Conservation (phyloP, 2,113 vertebrate species). For the Kryptolebias marmoratus region DNA sequence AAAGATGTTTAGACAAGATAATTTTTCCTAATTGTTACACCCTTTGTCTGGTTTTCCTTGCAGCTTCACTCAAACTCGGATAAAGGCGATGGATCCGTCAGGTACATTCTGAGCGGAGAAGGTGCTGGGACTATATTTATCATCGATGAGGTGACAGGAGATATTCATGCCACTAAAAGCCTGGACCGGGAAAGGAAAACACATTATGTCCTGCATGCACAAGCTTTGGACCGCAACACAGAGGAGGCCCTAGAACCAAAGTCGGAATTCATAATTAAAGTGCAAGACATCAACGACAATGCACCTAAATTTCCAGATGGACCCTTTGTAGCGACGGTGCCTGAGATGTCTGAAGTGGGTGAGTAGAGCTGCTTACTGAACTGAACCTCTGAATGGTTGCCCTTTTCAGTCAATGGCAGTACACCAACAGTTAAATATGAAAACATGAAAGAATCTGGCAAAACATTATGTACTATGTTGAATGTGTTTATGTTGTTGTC, state of each 20-base stretch:
- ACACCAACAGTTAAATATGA: neutral
- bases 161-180: slow-evolving; percentile 96
- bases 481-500: slow-evolving; percentile 21
- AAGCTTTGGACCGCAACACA: slow-evolving; percentile 92
- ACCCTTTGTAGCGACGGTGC: slow-evolving; percentile 91
- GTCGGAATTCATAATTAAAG: slow-evolving; percentile 99
- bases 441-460: slow-evolving; percentile 5
- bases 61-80: slow-evolving; percentile 99
- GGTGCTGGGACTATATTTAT: slow-evolving; percentile 95
- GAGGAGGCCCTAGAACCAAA: slow-evolving; percentile 94
- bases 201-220: slow-evolving; percentile 96
- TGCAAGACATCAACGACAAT: slow-evolving; percentile 98
- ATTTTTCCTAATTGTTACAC: slow-evolving; percentile 21
- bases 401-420: slow-evolving; percentile 1
- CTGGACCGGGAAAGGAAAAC: slow-evolving; percentile 94
- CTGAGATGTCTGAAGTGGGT: slow-evolving; percentile 99
- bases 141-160: slow-evolving; percentile 95
- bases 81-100: slow-evolving; percentile 96
- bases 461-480: slow-evolving; percentile 10
- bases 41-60: slow-evolving; percentile 44
- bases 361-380: slow-evolving; percentile 72
- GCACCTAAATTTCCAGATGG: slow-evolving; percentile 95
- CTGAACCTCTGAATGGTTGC: slow-evolving; percentile 18
- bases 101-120: slow-evolving; percentile 96
- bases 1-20: neutral